Evolutionary conservation across 2,113 vertebrate genomes (phyloP), one percentile per base, ranked within the genome.

Genomic region (Cavia porcellus): DNA sequence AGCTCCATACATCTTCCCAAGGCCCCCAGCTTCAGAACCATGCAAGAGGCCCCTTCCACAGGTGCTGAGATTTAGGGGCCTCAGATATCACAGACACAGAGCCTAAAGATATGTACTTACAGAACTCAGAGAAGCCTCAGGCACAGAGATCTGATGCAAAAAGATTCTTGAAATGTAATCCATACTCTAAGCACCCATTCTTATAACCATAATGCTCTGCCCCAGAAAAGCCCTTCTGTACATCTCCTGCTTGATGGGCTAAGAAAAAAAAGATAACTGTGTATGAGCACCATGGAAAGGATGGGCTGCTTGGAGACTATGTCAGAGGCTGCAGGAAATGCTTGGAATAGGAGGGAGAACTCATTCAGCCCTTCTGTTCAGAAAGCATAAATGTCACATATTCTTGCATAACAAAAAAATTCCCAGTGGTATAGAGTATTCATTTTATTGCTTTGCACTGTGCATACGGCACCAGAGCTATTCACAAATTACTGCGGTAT

Each of bases 171-270:
- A 79, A 47, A 20, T 7, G 7, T 14, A 50, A 28, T 28, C 38
- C 86, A 8, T 25, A 11, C 52, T 59, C 70, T 66, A 47, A 72
- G 38, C 24, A 30, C 14, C 38, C 64, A 25, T 32, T 74, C 64
- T 30, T 10, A 42, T 1, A 15, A 13, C 61, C 1, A 1, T 24
- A 30, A 30, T 8, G 9, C 57, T 10, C 47, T n/a, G 3, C 17
- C 35, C 83, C 45, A 5, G 19, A n/a, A 38, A 42, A 35, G 3
- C 61, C 35, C 4, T n/a, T 50, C 75, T 62, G 13, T 15, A 17
- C 2, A 42, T 19, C 47, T 50, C 66, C 64, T 42, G 52, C 59
- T 47, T 68, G 12, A 35, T 47, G n/a, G 72, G 9, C 74, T 47
- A 12, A 82, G 5, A 75, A 82, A 87, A 47, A 50, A 84, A 5